These are phyloP conservation scores for Acrobasis consociella DNA, from an alignment of 2,888 invertebrate species.

Conservation along the genomic window DNA sequence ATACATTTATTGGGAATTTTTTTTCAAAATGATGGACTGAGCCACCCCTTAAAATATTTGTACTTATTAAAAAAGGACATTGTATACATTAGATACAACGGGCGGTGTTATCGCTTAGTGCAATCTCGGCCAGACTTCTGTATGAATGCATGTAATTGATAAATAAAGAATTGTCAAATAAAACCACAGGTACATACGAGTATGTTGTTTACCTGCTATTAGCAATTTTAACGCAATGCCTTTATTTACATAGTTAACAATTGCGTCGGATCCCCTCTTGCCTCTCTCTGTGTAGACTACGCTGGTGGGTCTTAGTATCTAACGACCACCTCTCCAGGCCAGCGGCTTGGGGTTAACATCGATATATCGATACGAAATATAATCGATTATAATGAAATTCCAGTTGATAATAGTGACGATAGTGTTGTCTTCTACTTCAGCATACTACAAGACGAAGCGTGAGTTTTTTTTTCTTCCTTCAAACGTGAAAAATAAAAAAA, in stretches of 20 bases:
- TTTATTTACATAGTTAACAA: constrained; percentile 76
- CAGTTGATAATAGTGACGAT: constrained; percentile 69
- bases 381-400: constrained; percentile 60
- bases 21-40: too few species aligned
- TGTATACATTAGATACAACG: too few species aligned
- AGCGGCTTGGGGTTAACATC: constrained; percentile 57
- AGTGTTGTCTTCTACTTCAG: constrained; percentile 61
- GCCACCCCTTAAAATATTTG: too few species aligned
- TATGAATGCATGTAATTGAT: too few species aligned
- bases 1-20: too few species aligned
- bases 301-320: constrained; percentile 62
- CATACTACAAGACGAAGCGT: constrained; percentile 75
- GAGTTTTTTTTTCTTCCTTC: constrained; percentile 52
- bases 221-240: constrained; percentile 59
- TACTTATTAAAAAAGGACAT: too few species aligned
- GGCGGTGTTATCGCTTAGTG: too few species aligned
- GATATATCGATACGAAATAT: constrained; percentile 37
- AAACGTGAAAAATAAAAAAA: constrained; percentile 37
- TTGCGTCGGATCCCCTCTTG: constrained; percentile 74
- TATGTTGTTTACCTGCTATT: constrained; percentile 35
- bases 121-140: too few species aligned
- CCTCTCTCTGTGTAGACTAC: constrained; percentile 49
- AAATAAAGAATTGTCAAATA: too few species aligned
- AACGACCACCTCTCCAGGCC: constrained; percentile 61
- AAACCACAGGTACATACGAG: background rate